Conservation (phyloP, 2,888 invertebrate species). For the Drosophila birchii region DNA sequence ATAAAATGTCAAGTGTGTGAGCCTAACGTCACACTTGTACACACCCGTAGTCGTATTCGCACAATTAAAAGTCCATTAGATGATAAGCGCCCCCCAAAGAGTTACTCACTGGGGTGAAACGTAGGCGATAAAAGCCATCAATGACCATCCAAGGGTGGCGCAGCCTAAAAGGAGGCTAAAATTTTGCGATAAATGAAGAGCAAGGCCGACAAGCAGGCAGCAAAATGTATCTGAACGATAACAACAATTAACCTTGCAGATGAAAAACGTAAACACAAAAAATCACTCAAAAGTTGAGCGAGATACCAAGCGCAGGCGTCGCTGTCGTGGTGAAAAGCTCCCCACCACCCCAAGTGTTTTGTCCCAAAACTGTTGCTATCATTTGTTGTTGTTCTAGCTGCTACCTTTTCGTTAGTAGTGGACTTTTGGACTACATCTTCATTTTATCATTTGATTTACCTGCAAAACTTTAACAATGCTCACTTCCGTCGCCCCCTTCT, state of each 20-base stretch:
- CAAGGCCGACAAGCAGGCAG: slow-evolving; percentile 51
- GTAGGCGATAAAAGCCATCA: not conserved
- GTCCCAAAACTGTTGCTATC: slow-evolving; percentile 66
- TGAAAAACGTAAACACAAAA: slow-evolving; percentile 28
- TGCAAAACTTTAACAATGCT: slow-evolving; percentile 72
- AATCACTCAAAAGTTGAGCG: slow-evolving; percentile 40
- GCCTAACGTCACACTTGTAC: slow-evolving; percentile 13
- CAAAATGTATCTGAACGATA: slow-evolving; percentile 3
- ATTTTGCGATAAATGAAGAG: not conserved
- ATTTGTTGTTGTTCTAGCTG: slow-evolving; percentile 23
- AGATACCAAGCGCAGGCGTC: slow-evolving; percentile 34
- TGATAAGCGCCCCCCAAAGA: slow-evolving; percentile 54
- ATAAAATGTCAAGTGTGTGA: slow-evolving; percentile 29
- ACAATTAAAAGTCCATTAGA: slow-evolving; percentile 66
- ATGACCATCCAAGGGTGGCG: slow-evolving; percentile 31
- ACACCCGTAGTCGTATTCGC: slow-evolving; percentile 11
- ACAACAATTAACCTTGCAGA: slow-evolving; percentile 29
- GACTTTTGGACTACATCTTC: slow-evolving; percentile 60
- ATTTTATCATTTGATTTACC: slow-evolving; percentile 79
- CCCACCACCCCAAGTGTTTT: slow-evolving; percentile 20
- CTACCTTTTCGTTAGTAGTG: slow-evolving; percentile 18
- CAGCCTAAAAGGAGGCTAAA: slow-evolving; percentile 49
- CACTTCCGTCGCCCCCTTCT: slow-evolving; percentile 65
- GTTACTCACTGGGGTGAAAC: slow-evolving; percentile 38
- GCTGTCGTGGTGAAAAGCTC: slow-evolving; percentile 62